A percentile compares a stretch with the other conserved stretches of the same genome.
Conservation (phyloP, 2,888 invertebrate species). For the Oasisia sp. region DNA sequence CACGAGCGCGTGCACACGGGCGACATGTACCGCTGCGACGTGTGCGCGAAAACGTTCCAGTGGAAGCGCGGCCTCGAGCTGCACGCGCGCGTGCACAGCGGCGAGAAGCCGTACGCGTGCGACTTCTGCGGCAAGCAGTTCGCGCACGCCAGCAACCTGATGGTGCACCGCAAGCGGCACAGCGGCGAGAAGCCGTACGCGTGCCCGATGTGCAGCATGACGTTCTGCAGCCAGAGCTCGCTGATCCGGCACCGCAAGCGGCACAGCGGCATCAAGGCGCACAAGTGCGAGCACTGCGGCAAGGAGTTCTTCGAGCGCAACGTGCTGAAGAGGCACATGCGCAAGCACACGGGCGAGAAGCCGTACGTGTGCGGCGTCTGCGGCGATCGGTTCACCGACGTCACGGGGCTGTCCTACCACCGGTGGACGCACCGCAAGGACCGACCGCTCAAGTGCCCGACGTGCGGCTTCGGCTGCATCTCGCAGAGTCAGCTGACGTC, state of each 20-base stretch:
- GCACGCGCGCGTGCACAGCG: background rate
- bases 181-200: constrained; percentile 8
- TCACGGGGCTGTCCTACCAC: constrained; percentile 19
- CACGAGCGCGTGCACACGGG: background rate
- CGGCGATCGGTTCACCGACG: background rate
- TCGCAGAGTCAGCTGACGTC: background rate
- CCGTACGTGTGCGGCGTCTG: constrained; percentile 19
- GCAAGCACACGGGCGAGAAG: background rate
- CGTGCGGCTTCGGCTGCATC: background rate
- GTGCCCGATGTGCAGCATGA: constrained; percentile 17
- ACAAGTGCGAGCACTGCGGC: constrained; percentile 2
- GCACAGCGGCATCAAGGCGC: background rate
- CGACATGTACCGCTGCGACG: constrained; percentile 10
- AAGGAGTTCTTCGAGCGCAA: background rate
- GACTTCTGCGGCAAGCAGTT: constrained; percentile 20
- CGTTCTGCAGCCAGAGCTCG: constrained; percentile 17
- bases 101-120: background rate
- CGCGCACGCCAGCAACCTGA: constrained; percentile 12
- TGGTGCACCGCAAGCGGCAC: constrained; percentile 14
- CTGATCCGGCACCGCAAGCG: constrained; percentile 21
- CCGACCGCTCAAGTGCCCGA: constrained; percentile 18
- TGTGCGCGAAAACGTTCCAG: background rate
- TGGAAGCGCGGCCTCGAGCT: background rate
- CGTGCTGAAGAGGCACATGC: background rate
- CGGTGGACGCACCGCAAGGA: background rate